phyloP scores from a whole-genome alignment of 2,888 invertebrate species.

The Endomychus coccineus region DNA sequence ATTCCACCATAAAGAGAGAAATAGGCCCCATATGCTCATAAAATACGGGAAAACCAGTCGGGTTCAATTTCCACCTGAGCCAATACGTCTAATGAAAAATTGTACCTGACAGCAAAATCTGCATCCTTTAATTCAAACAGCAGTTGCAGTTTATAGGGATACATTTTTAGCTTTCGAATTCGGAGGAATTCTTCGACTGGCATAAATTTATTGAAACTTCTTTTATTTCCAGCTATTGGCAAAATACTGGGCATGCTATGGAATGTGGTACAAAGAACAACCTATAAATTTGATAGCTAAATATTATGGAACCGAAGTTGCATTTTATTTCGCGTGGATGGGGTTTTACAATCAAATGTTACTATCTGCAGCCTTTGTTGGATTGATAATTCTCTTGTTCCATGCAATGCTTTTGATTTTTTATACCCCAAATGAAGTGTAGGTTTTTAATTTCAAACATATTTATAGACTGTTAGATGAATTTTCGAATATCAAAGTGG shows the following conservation, averaged over 20 bases:
- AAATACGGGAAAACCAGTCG: too few relatives aligned
- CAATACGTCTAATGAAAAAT: too few relatives aligned
- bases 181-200: background rate
- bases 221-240: conserved; percentile 22
- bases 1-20: too few relatives aligned
- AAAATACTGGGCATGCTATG: conserved; percentile 34
- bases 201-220: background rate
- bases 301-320: conserved; percentile 52
- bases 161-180: too few relatives aligned
- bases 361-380: conserved; percentile 6
- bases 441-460: too few relatives aligned
- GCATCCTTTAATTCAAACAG: too few relatives aligned
- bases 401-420: conserved; percentile 4
- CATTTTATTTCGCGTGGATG: conserved; percentile 51
- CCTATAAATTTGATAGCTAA: conserved; percentile 52
- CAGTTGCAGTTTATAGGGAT: too few relatives aligned
- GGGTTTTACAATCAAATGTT: conserved; percentile 46
- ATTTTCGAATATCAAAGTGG: too few relatives aligned
- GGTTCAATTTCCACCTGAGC: too few relatives aligned
- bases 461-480: too few relatives aligned
- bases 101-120: too few relatives aligned
- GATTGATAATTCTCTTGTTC: conserved; percentile 4
- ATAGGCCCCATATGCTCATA: too few relatives aligned
- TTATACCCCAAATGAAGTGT: background rate
- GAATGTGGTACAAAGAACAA: conserved; percentile 51